phyloP scores from a whole-genome alignment of 2,113 vertebrate species.

The Datnioides undecimradiatus region DNA sequence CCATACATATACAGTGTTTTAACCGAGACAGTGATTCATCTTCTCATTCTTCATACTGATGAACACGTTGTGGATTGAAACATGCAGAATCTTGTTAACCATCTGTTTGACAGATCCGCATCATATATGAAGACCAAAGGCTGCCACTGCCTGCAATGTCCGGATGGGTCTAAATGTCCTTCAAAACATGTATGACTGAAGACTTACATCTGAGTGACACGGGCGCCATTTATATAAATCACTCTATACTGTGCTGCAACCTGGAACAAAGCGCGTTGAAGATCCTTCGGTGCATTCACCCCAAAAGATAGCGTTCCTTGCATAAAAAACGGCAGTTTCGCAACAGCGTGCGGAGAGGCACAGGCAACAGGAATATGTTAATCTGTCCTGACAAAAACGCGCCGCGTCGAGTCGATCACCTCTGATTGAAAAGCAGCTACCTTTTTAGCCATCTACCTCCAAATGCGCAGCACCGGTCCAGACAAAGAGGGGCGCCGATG shows the following conservation, averaged over 20 bases:
- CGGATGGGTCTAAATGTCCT: neutral
- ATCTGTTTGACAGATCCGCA: neutral
- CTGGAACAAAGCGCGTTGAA: neutral
- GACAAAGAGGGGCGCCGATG: conserved; percentile 33
- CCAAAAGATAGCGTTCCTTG: neutral
- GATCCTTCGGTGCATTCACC: conserved; percentile 14
- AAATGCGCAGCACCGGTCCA: conserved; percentile 23
- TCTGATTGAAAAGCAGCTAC: conserved; percentile 12
- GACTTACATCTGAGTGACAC: conserved; percentile 4
- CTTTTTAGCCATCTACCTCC: conserved; percentile 34
- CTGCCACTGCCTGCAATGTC: neutral
- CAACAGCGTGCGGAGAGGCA: conserved; percentile 2
- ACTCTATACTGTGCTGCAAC: neutral
- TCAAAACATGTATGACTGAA: neutral
- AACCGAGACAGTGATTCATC: neutral
- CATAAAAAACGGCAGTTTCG: neutral
- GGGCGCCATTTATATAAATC: neutral
- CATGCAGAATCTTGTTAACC: neutral
- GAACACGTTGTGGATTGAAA: neutral
- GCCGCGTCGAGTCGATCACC: neutral
- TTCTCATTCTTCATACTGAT: neutral
- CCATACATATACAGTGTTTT: conserved; percentile 5
- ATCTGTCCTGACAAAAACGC: neutral
- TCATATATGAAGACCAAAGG: neutral
- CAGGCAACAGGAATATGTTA: neutral